phyloP scores from a whole-genome alignment of 2,888 invertebrate species.

The Philonicus albiceps region DNA sequence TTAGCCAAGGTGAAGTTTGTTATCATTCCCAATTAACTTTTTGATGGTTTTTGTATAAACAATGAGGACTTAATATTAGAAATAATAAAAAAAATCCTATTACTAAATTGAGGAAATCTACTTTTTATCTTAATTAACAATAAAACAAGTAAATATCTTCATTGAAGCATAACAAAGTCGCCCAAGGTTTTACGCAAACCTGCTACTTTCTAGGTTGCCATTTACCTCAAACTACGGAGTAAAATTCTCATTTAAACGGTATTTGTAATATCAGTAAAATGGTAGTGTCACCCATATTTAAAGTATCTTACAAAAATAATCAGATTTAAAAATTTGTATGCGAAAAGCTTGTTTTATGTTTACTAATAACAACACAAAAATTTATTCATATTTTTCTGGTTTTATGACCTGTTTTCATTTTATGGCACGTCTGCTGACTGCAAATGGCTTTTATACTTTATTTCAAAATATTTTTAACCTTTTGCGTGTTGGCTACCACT shows the following conservation, averaged over 20 bases:
- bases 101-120: not conserved
- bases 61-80: too few relatives aligned
- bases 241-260: not conserved
- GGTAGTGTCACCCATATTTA: not conserved
- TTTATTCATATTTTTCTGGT: not conserved
- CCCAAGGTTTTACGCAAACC: not conserved
- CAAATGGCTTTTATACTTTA: not conserved
- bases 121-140: not conserved
- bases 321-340: not conserved
- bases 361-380: not conserved
- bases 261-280: not conserved
- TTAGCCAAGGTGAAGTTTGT: not conserved
- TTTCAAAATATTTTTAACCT: not conserved
- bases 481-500: not conserved
- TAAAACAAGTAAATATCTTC: not conserved
- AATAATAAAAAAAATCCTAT: too few relatives aligned
- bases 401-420: not conserved
- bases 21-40: too few relatives aligned
- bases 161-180: not conserved
- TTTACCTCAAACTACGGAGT: not conserved
- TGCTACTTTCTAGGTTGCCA: not conserved
- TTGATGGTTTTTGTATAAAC: too few relatives aligned
- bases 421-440: not conserved
- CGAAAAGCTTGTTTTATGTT: not conserved
- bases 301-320: not conserved